Evolutionary conservation across 1,140 invertebrate genomes (phyloP), one percentile per base, ranked within the genome.

Genomic region (Eufriesea mexicana): DNA sequence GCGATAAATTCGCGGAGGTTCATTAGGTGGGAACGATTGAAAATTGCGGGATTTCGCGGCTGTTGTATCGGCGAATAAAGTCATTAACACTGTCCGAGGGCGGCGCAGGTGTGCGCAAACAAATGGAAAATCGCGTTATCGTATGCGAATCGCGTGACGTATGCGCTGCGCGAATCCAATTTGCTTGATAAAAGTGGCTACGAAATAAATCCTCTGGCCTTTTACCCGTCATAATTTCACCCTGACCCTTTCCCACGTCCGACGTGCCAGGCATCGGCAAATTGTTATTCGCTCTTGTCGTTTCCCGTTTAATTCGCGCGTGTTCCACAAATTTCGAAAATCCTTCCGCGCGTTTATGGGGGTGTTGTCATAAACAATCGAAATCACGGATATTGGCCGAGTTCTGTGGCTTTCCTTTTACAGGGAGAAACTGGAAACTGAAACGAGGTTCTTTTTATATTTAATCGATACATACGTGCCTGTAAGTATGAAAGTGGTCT

Each of bases 61-160:
- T 28, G 28, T 67, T 66, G 47, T 66, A 35, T 51, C 59, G 28
- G 18, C 28, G 35, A 42, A 77, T 67, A 77, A 77, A 54, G 61
- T 77, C 59, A 77, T 77, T 77, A 67, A 66, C 47, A 42, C 61
- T 10, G 73, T 64, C 64, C 25, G 62, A 64, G 55, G 23, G 55
- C 2, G 47, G 47, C 23, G 45, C 66, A 35, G 45, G 74, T 64
- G 74, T 25, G 59, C 54, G 71, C 74, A 66, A 66, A 77, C 74
- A 51, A 77, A 77, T 77, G 61, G 74, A 54, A 51, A 77, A 77
- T 66, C 45, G 45, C 47, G 61, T 66, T 67, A 67, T 67, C 64
- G 64, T 16, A 35, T 35, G 35, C 64, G 64, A 67, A 45, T 47
- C 64, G 45, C 61, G 61, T 66, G 74, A 77, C 55, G 74, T 61